These are phyloP conservation scores for Cossypha caffra DNA, from an alignment of 2,797 vertebrate genomes.

Conservation along the genomic window DNA sequence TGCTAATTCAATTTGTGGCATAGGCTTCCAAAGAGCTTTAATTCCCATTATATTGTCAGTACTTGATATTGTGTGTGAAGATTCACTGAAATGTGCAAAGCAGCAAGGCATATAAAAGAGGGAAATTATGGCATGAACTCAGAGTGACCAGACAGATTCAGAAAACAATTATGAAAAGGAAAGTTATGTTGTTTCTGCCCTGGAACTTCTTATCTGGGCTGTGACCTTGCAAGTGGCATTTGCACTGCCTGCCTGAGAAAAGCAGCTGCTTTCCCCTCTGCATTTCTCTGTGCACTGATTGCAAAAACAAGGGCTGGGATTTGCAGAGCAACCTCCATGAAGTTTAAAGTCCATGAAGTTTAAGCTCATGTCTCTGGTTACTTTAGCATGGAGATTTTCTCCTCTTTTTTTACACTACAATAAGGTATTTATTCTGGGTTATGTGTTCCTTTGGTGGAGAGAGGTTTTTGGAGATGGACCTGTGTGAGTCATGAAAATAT, in stretches of 20 bases:
- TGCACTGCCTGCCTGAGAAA: background rate
- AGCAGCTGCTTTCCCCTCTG: background rate
- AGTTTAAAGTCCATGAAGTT: background rate
- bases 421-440: background rate
- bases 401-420: rapidly evolving
- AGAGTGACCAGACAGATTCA: background rate
- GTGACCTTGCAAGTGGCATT: constrained; percentile 1
- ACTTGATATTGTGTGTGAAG: background rate
- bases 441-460: background rate
- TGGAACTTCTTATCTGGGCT: background rate
- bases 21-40: background rate
- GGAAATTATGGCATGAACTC: background rate
- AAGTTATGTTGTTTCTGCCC: background rate
- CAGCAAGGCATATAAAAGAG: constrained; percentile 2
- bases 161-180: constrained; percentile 17
- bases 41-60: constrained; percentile 14
- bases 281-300: rapidly evolving
- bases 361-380: background rate
- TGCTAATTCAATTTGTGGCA: constrained; percentile 45
- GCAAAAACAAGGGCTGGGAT: background rate
- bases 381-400: background rate
- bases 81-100: constrained; percentile 50
- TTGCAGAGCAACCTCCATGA: background rate
- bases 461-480: background rate
- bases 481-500: rapidly evolving